Base-by-base conservation (phyloP, 2,113 vertebrate genomes). In the Zingel zingel region DNA sequence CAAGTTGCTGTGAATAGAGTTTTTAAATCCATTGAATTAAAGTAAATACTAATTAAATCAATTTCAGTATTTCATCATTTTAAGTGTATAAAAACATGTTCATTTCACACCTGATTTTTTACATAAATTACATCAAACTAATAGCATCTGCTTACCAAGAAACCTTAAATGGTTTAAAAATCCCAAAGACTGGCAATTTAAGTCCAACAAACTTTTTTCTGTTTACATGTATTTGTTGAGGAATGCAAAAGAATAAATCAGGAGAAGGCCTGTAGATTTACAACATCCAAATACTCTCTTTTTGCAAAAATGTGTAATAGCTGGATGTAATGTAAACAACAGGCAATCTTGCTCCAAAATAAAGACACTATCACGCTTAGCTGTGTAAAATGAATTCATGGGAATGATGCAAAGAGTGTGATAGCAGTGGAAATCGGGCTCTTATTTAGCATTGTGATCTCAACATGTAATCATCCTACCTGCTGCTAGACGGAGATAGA, bases 381-480 rank as follows among this genome's bases (percentile, higher is more conserved):
- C 63, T 27, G 39, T 71, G 78, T 74, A 50, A 82, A 69, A 86
- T 82, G 19, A 9, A 62, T 63, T 62, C 21, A 64, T 56, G 64
- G 25, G 56, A 74, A 88, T 91, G 83, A 91, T 79, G 74, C 81
- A 87, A 91, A 81, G 50, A 68, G 15, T 74, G 77, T 21, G 30
- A 66, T 83, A 83, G 23, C 78, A 50, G 25, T 57, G 77, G 74
- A 86, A 91, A 90, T 67, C 11, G 0, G 45, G n/a, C 69, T 69
- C 59, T 51, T 48, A 75, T 62, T 77, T 68, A 69, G 66, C 25
- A 63, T 62, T 23, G 51, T 74, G 53, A 84, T 70, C 48, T 82
- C 39, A 48, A 57, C 61, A 23, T 67, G 59, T 36, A 64, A 67
- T 65, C 51, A 78, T 72, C 77, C 69, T 77, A 66, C 21, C 64